A percentile compares a stretch with the other conserved stretches of the same genome.
phyloP scores from a whole-genome alignment of 2,888 invertebrate genomes.

The Synergus itoensis region DNA sequence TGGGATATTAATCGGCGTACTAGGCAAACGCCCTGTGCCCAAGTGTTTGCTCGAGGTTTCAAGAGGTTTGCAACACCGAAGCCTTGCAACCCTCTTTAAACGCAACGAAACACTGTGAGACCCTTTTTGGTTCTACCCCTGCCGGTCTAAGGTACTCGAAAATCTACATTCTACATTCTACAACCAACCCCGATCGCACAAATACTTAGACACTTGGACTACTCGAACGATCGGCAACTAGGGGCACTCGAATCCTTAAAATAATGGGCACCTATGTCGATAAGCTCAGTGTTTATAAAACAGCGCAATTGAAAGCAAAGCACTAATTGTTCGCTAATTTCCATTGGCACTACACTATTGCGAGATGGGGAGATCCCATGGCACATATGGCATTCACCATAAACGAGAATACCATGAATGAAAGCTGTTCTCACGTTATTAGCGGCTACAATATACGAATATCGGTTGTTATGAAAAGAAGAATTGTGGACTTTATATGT shows the following conservation, averaged over 20 bases:
- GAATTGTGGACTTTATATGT: not conserved
- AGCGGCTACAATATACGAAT: not conserved
- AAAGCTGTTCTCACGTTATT: conserved; percentile 21
- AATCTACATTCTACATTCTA: conserved; percentile 54
- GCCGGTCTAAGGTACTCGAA: conserved; percentile 59
- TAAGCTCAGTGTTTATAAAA: conserved; percentile 71
- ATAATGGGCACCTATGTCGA: conserved; percentile 66
- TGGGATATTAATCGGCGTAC: conserved; percentile 59
- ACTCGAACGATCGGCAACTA: conserved; percentile 37
- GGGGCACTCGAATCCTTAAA: conserved; percentile 67
- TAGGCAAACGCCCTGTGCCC: conserved; percentile 50
- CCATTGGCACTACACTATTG: conserved; percentile 65
- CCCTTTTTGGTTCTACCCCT: conserved; percentile 60
- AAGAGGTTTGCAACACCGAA: conserved; percentile 60
- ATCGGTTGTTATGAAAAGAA: not conserved
- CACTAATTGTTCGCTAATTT: conserved; percentile 76
- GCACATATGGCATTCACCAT: conserved; percentile 43
- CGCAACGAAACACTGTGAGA: conserved; percentile 71
- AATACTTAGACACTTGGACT: conserved; percentile 59
- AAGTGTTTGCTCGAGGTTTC: conserved; percentile 59
- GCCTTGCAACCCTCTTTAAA: conserved; percentile 59
- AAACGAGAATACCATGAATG: conserved; percentile 12
- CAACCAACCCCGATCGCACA: conserved; percentile 59
- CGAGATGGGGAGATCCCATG: conserved; percentile 14
- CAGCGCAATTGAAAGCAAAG: conserved; percentile 64